Base-by-base conservation (phyloP, 2,797 vertebrate genomes). In the Otus scops region DNA sequence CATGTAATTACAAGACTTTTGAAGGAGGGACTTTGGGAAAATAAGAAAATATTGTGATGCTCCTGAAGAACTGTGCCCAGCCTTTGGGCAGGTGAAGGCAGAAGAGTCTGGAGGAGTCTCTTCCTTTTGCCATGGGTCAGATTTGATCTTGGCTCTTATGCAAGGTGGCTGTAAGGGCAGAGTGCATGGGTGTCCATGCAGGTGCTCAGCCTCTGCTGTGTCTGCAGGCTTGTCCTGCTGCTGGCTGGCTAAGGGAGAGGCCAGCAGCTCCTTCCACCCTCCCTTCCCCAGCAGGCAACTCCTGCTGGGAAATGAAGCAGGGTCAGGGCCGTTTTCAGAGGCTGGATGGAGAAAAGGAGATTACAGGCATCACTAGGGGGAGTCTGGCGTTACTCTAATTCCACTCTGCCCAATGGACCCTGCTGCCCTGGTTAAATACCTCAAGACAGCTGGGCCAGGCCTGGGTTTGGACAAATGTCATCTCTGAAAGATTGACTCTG, bases 151-250 rank as follows among this genome's bases (percentile, higher is more conserved):
- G 21, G 59, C 10, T 81, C 26, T 68, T 41, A 20, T 0, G 5
- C 1, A 7, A 68, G 39, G 24, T 6, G 12, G 22, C 51, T 75
- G 23, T 57, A 16, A 64, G 6, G 20, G 14, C 77, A 75, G n/a
- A 59, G 36, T 2, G 27, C 1, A 0, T 2, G 30, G 16, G 32
- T 13, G 8, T 48, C 60, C 1, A 6, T 23, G 23, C 22, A 59
- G 28, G 32, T 7, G 4, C 43, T 53, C 11, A 20, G n/a, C 43
- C 13, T 56, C 60, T 67, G 39, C 69, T 22, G 1, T 67, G 56
- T 51, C 83, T 34, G 24, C 36, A 64, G 61, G 7, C 67, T 75
- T 56, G 17, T 73, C 39, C 59, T 47, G 53, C 61, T 3, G 0
- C 30, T 63, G 68, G 24, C 60, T 64, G 68, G 7, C 64, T 57